Evolutionary conservation across 2,113 vertebrate genomes (phyloP).

Genomic region (Crypturellus undulatus): DNA sequence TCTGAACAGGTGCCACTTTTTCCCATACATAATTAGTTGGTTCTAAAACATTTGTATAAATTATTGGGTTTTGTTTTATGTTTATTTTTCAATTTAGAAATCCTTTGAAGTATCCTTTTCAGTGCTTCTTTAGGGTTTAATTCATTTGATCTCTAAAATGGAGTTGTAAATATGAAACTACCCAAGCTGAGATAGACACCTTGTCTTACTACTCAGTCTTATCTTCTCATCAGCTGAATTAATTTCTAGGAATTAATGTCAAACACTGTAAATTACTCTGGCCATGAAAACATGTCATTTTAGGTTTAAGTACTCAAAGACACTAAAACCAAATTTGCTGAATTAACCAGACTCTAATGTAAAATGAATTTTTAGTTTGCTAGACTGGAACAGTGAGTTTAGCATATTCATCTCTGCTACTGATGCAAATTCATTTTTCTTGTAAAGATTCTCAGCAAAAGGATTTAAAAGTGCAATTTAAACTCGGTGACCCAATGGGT

Average conservation of each 20-base stretch:
- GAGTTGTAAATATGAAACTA: constrained; percentile 5
- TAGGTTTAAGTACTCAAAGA: not conserved
- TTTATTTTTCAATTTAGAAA: constrained; percentile 60
- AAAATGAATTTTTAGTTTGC: not conserved
- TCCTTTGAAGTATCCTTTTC: constrained; percentile 37
- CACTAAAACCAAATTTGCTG: not conserved
- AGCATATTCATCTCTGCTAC: not conserved
- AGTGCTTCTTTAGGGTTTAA: not conserved
- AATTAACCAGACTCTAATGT: not conserved
- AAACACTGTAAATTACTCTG: not conserved
- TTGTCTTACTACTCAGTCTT: not conserved
- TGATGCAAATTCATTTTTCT: not conserved
- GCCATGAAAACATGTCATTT: not conserved
- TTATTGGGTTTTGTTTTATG: constrained; percentile 13
- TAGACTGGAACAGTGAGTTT: not conserved
- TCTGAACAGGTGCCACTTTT: constrained; percentile 39
- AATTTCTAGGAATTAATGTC: not conserved
- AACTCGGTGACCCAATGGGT: not conserved
- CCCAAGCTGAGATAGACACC: not conserved
- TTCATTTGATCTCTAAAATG: constrained; percentile 60
- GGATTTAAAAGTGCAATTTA: not conserved
- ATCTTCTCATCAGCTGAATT: not conserved
- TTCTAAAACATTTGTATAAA: constrained; percentile 39
- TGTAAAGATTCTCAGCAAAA: not conserved
- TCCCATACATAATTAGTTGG: constrained; percentile 4